A percentile compares a stretch with the other conserved stretches of the same genome.
These are phyloP conservation scores for Branchipolynoe longqiensis DNA, from an alignment of 2,888 invertebrate species.

Conservation along the genomic window DNA sequence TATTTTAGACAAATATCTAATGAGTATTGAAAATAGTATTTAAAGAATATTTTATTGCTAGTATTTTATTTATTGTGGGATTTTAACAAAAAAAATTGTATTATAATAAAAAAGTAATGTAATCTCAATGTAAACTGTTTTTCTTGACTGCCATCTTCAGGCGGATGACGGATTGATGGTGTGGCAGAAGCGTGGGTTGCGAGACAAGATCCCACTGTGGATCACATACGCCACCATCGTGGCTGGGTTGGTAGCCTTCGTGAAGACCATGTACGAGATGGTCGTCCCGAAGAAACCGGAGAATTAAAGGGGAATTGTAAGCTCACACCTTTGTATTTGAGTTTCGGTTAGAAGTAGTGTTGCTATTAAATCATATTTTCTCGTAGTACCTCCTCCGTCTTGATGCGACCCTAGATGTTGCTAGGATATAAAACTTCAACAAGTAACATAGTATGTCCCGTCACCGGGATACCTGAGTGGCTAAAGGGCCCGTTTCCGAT, in stretches of 20 bases:
- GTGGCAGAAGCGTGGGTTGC: constrained; percentile 61
- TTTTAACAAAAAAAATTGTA: background rate
- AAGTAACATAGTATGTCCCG: no score
- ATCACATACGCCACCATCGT: background rate
- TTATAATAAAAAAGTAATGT: background rate
- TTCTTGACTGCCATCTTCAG: constrained; percentile 43
- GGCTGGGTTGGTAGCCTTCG: background rate
- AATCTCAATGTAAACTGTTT: background rate
- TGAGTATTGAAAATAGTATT: background rate
- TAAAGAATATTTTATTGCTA: background rate
- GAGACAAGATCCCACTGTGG: constrained; percentile 44
- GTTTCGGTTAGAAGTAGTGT: no score
- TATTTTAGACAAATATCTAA: no score
- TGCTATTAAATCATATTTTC: no score
- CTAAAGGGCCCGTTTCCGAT: no score
- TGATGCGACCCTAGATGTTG: no score
- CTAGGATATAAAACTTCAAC: no score
- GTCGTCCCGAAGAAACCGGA: constrained; percentile 1
- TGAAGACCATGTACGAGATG: constrained; percentile 8
- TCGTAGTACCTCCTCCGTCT: no score
- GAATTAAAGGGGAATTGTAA: no score
- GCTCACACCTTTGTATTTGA: no score
- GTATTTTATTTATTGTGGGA: background rate
- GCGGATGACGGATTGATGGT: constrained; percentile 58
- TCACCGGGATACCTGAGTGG: no score